Conservation (phyloP, 2,113 vertebrate genomes). For the Setophaga kirtlandii region DNA sequence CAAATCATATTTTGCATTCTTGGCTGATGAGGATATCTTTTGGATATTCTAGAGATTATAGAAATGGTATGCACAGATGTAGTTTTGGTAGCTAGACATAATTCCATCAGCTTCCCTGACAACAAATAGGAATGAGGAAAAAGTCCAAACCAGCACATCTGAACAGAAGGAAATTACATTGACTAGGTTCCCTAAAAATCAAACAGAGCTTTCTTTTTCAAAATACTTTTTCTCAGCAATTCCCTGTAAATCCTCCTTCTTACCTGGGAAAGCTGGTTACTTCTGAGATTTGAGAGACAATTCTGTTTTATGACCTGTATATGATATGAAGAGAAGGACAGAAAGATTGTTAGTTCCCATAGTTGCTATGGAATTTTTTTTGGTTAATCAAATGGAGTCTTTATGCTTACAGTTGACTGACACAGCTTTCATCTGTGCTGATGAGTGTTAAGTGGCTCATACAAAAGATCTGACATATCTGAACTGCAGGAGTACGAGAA, state of each 20-base stretch:
- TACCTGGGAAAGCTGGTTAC: neutral
- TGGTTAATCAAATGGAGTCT: neutral
- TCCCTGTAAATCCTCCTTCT: neutral
- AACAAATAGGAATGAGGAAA: neutral
- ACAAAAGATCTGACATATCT: neutral
- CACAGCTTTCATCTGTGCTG: neutral
- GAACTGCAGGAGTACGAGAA: neutral
- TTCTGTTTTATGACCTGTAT: neutral
- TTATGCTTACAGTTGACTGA: neutral
- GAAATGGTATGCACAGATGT: conserved; percentile 1
- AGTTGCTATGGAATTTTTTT: neutral
- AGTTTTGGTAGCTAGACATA: neutral
- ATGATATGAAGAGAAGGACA: neutral
- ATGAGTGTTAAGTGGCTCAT: neutral
- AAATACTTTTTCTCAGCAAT: neutral
- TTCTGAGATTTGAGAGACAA: neutral
- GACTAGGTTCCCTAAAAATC: neutral
- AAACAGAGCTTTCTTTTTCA: neutral
- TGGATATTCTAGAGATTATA: neutral
- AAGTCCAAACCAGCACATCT: neutral
- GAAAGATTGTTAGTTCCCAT: neutral
- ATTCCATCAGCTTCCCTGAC: neutral
- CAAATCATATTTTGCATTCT: neutral
- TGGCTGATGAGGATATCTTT: neutral
- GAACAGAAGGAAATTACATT: neutral